phyloP scores from a whole-genome alignment of 1,140 invertebrate genomes.

The Neomicropteryx cornuta region DNA sequence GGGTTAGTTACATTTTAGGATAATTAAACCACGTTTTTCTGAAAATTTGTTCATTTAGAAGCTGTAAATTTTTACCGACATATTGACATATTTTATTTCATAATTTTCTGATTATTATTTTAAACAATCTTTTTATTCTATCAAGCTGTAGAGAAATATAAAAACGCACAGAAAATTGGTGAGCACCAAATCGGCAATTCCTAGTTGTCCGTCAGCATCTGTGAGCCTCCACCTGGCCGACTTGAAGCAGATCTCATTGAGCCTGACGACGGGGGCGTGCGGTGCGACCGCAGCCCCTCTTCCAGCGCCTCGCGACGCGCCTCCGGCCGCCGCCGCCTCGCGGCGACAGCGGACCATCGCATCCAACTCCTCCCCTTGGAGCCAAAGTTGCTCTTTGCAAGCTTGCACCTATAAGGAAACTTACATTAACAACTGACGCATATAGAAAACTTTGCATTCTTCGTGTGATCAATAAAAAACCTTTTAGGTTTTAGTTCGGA shows the following conservation, averaged over 20 bases:
- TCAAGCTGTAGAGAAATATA: too few relatives aligned
- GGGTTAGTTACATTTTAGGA: too few relatives aligned
- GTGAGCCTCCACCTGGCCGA: constrained; percentile 97
- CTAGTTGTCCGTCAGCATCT: constrained; percentile 93
- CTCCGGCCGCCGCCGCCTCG: constrained; percentile 23
- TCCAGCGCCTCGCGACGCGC: constrained; percentile 28
- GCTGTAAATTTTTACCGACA: too few relatives aligned
- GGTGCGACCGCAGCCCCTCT: constrained; percentile 39
- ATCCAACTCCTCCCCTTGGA: constrained; percentile 84
- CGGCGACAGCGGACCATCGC: constrained; percentile 57
- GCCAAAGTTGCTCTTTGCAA: constrained; percentile 80
- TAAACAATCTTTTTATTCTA: too few relatives aligned
- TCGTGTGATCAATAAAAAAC: too few relatives aligned
- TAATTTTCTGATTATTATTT: too few relatives aligned
- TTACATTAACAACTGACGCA: constrained; percentile 5
- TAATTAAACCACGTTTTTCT: too few relatives aligned
- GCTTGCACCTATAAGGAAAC: constrained; percentile 57
- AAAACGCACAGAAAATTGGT: constrained; percentile 82
- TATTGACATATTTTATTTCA: too few relatives aligned
- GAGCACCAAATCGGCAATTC: constrained; percentile 90
- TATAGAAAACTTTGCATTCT: constrained; percentile 3
- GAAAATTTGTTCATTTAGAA: too few relatives aligned
- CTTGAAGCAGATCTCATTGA: constrained; percentile 97
- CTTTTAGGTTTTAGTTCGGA: too few relatives aligned
- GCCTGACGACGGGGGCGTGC: constrained; percentile 61